Base-by-base conservation (phyloP, 2,113 vertebrate species). In the Oreochromis niloticus region DNA sequence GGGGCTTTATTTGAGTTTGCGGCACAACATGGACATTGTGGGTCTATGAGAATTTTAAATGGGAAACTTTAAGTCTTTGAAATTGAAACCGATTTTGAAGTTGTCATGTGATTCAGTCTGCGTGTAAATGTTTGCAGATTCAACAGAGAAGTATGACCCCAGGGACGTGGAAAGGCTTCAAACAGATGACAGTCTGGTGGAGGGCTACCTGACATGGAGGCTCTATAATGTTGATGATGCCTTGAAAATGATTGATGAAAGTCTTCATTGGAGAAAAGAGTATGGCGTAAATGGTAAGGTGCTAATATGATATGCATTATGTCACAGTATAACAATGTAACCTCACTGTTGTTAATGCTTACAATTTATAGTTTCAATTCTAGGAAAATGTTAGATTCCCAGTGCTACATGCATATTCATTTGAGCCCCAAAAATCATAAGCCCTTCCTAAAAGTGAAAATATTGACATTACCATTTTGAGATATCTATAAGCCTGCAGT, bases 201-300 rank as follows among this genome's bases (percentile, higher is more conserved):
- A 98, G 78, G 93, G 96, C 78, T 99, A 98, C 86, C 96, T 99
- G 61, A 30, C 89, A 24, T 99, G 98, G 98, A 97, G 97, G 90
- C 91, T 96, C 0, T 95, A 96, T 89, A 91, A 96, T 17, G 85
- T 99, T 43, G 98, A 99, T 3, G 98, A 99, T 71, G 93, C 98
- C 1, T 87, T 99, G 87, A 99, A 99, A 95, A 99, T 99, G 98
- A 98, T 99, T 11, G 98, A 99, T 93, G 98, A 98, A 85, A 99
- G 99, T 93, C 95, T 99, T 84, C 98, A 97, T 41, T 99, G 98
- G 98, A 97, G 98, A 57, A 99, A 98, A 87, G 98, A 99, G 8
- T 97, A 96, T 83, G 89, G 94, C 4, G 86, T 99, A 71, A 98
- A 99, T 83, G 98, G 99, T 99, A 97, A 95, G 97, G 7, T 50